Evolutionary conservation across 2,888 invertebrate species (phyloP), one percentile per base, ranked within the genome.

Genomic region (Drosophila meridiana): DNA sequence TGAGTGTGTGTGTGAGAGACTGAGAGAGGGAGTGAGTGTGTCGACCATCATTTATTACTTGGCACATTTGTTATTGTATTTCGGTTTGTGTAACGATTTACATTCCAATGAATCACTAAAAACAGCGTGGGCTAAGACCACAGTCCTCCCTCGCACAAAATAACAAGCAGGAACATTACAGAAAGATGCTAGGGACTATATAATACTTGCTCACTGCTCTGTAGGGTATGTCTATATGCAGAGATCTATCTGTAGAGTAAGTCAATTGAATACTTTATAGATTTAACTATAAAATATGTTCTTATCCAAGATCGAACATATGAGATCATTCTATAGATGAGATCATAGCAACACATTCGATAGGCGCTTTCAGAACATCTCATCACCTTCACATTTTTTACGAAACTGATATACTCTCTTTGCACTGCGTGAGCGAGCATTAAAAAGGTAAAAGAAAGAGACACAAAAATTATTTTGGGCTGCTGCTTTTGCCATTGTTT

Each of bases 71-170:
- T 76, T 62, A 57, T 71, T 63, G 45, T 72, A 20, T 75, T 83
- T 56, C 55, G 68, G 65, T 74, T 81, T 71, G 30, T 72, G 45
- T 48, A 52, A 53, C 75, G 76, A 76, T 82, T 86, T 78, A 75
- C 80, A 83, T 87, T 82, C 75, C 81, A 87, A 89, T 89, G 88
- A 86, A 88, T 82, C 86, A 82, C 62, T 55, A 65, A 68, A 68
- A 69, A 59, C 61, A 32, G 26, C 14, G 26, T 43, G 45, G 14
- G 20, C 38, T 14, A 28, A 14, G 14, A 14, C 26, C 36, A 34
- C 53, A 50, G 11, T 5, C 50, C 32, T n/a, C n/a, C 26, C 32
- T 6, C 55, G 34, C 9, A 20, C 9, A 20, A 52, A 5, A 34
- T 20, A 34, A 30, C 14, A 48, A 30, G 47, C 14, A 14, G 13